These are phyloP conservation scores for Leptoclinus maculatus DNA, from an alignment of 2,797 vertebrate species.

Conservation along the genomic window DNA sequence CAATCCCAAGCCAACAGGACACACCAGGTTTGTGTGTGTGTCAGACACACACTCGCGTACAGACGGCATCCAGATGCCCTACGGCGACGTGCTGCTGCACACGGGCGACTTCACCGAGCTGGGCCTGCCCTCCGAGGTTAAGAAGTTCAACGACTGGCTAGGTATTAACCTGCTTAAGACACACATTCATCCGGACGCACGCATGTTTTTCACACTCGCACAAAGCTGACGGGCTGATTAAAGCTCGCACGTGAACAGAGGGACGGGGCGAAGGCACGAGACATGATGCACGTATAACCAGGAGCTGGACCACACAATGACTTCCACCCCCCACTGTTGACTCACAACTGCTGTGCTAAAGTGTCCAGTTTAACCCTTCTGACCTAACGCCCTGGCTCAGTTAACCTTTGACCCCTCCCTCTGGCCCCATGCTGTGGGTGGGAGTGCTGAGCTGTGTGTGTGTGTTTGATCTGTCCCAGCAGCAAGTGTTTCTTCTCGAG, in stretches of 20 bases:
- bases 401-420: slow-evolving; percentile 74
- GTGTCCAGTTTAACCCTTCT: slow-evolving; percentile 77
- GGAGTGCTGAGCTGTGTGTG: slow-evolving; percentile 12
- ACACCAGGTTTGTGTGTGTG: slow-evolving; percentile 97
- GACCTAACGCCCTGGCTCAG: slow-evolving; percentile 70
- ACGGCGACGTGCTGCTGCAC: slow-evolving; percentile 97
- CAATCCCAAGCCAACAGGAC: slow-evolving; percentile 95
- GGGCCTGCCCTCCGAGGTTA: slow-evolving; percentile 98
- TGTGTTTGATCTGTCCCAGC: slow-evolving; percentile 14
- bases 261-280: slow-evolving; percentile 1
- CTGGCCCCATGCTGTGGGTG: slow-evolving; percentile 58
- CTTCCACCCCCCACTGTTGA: slow-evolving; percentile 7
- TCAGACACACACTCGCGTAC: slow-evolving; percentile 98
- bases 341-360: slow-evolving; percentile 64
- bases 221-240: slow-evolving; percentile 4
- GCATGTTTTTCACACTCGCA: slow-evolving; percentile 3
- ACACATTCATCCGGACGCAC: background rate
- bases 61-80: slow-evolving; percentile 99
- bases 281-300: slow-evolving; percentile 17
- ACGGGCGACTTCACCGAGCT: slow-evolving; percentile 98
- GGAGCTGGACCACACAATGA: slow-evolving; percentile 59
- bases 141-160: slow-evolving; percentile 99
- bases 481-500: slow-evolving; percentile 21
- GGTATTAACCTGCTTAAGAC: slow-evolving; percentile 83
- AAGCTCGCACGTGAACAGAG: slow-evolving; percentile 1